Percentiles rank a stretch among this genome's conserved stretches.
phyloP scores from a whole-genome alignment of 2,113 vertebrate species.

The Melierax canorus region DNA sequence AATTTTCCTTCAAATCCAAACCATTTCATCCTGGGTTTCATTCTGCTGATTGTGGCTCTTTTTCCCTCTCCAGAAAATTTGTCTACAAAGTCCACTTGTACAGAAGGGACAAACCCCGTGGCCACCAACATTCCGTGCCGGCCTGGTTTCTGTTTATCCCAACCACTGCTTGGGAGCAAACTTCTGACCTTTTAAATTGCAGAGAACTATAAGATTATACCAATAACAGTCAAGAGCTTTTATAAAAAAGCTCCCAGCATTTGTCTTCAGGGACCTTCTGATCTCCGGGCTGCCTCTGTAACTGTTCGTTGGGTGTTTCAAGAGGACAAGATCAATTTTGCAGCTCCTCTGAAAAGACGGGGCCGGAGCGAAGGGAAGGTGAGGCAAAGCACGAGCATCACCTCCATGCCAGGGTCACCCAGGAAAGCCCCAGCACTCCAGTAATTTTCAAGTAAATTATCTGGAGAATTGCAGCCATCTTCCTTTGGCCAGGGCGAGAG shows the following conservation, averaged over 20 bases:
- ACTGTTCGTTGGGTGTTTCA: not conserved
- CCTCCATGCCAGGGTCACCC: not conserved
- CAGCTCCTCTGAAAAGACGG: rapidly evolving
- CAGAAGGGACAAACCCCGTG: not conserved
- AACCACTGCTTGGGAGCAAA: not conserved
- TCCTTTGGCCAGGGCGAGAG: not conserved
- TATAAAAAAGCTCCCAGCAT: not conserved
- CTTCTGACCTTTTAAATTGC: not conserved
- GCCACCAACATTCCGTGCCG: not conserved
- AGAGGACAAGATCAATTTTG: not conserved
- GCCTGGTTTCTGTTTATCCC: not conserved
- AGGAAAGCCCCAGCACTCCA: not conserved
- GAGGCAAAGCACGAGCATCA: not conserved
- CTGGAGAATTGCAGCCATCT: not conserved
- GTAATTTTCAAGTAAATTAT: not conserved
- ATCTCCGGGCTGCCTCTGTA: not conserved
- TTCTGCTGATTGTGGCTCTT: not conserved
- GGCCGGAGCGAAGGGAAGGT: not conserved
- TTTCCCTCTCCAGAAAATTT: not conserved
- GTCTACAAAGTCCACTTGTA: not conserved
- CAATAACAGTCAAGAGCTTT: not conserved
- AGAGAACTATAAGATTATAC: not conserved
- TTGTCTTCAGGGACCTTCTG: not conserved
- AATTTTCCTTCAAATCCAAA: not conserved
- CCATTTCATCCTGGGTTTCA: not conserved